These are phyloP conservation scores for Vanessa atalanta DNA, from an alignment of 1,140 invertebrate genomes.

Conservation along the genomic window DNA sequence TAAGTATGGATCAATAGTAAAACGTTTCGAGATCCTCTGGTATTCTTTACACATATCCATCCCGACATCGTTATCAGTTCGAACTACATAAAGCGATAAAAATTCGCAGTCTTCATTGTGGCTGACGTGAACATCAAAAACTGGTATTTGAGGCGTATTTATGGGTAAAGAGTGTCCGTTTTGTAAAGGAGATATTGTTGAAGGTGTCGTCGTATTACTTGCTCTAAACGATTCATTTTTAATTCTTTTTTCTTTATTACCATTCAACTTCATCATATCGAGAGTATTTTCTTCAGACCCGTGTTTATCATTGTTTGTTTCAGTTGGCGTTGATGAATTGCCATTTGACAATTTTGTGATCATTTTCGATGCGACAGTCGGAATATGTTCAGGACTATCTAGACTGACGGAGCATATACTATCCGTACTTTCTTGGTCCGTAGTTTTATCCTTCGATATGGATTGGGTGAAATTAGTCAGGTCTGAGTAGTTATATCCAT, in stretches of 20 bases:
- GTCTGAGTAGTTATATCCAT: constrained; percentile 59
- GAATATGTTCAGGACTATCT: constrained; percentile 68
- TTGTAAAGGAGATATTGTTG: constrained; percentile 74
- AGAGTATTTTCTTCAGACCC: constrained; percentile 55
- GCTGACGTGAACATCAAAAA: constrained; percentile 74
- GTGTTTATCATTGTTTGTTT: constrained; percentile 45
- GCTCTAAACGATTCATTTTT: constrained; percentile 68
- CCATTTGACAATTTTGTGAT: constrained; percentile 76
- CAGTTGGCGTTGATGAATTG: constrained; percentile 71
- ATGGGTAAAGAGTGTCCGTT: constrained; percentile 73
- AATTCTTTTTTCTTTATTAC: constrained; percentile 53
- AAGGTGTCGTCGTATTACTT: constrained; percentile 73
- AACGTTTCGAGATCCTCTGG: constrained; percentile 74
- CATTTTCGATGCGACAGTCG: constrained; percentile 64
- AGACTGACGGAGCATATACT: constrained; percentile 59
- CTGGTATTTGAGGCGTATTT: constrained; percentile 65
- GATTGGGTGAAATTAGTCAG: constrained; percentile 53
- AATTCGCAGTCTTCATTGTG: constrained; percentile 77
- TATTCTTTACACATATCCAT: constrained; percentile 77
- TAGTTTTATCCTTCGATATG: constrained; percentile 50
- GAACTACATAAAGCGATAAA: constrained; percentile 71
- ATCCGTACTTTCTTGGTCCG: constrained; percentile 72
- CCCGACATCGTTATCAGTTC: constrained; percentile 74
- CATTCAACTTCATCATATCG: constrained; percentile 62
- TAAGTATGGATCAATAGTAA: constrained; percentile 73